These are phyloP conservation scores for Paramuricea clavata DNA, from an alignment of 92 coral and sea anemone genomes.

Conservation along the genomic window DNA sequence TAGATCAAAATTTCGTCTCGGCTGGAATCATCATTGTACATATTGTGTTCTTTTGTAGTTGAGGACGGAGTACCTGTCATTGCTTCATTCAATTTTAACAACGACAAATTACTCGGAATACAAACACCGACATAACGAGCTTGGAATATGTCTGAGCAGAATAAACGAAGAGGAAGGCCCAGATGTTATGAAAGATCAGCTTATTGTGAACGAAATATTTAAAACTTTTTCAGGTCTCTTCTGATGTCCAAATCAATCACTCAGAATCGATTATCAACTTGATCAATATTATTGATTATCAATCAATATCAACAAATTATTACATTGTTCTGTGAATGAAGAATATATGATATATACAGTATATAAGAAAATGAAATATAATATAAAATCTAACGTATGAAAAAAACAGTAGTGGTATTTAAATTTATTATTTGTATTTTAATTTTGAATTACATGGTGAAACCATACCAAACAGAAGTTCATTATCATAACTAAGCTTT, in stretches of 20 bases:
- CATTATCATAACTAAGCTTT: neutral
- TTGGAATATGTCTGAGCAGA: constrained; percentile 74
- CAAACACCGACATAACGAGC: constrained; percentile 73
- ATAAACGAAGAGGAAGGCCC: constrained; percentile 80
- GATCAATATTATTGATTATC: too few species aligned
- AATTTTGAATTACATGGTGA: neutral
- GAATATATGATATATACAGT: neutral
- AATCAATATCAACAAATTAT: too few species aligned
- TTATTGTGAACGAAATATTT: constrained; percentile 79
- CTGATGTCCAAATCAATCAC: constrained; percentile 9
- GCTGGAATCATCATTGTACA: neutral
- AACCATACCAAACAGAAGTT: neutral
- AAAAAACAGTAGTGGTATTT: neutral
- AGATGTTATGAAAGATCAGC: constrained; percentile 72
- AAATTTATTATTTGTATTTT: too few species aligned
- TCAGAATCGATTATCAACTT: neutral
- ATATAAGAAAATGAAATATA: too few species aligned
- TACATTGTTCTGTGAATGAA: neutral
- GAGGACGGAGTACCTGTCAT: constrained; percentile 84
- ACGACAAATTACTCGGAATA: constrained; percentile 84
- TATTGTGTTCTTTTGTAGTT: constrained; percentile 62
- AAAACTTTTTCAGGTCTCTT: constrained; percentile 63
- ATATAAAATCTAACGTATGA: too few species aligned
- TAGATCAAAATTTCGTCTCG: too few species aligned
- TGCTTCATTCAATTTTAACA: constrained; percentile 77